These are phyloP conservation scores for Sitophilus oryzae DNA, from an alignment of 1,140 invertebrate genomes.

Conservation along the genomic window DNA sequence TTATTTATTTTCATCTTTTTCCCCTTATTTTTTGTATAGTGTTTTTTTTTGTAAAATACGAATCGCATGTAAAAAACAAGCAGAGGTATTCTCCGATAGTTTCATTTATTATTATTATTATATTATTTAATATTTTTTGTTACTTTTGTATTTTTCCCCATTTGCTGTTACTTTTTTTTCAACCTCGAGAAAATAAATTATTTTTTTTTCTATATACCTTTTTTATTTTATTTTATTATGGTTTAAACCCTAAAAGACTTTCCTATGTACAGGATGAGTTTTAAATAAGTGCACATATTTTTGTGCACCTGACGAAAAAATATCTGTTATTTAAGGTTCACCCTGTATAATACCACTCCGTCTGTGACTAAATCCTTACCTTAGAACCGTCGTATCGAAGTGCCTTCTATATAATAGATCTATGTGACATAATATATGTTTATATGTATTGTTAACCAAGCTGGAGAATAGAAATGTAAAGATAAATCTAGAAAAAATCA, in stretches of 20 bases:
- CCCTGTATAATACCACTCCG: not conserved
- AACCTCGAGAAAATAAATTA: not conserved
- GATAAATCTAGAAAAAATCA: too few species aligned
- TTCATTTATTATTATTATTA: not conserved
- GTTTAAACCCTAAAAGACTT: not conserved
- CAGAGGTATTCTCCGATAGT: not conserved
- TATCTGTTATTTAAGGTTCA: not conserved
- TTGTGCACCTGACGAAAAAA: too few species aligned
- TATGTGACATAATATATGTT: too few species aligned
- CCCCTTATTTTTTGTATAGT: not conserved
- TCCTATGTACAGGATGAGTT: too few species aligned
- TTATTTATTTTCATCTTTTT: not conserved
- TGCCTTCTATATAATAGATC: not conserved
- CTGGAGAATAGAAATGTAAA: not conserved
- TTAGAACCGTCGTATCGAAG: not conserved
- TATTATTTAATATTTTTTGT: not conserved
- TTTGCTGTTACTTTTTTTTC: not conserved
- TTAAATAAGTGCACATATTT: too few species aligned
- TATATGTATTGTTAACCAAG: not conserved
- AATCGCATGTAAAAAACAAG: not conserved
- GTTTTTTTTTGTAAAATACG: not conserved
- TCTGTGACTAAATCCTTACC: not conserved
- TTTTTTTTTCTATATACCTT: not conserved
- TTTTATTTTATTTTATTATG: not conserved
- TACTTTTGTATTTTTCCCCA: not conserved